Evolutionary conservation across 2,113 vertebrate species (phyloP), one percentile per base, ranked within the genome.

Genomic region (Tonatia bakeri): DNA sequence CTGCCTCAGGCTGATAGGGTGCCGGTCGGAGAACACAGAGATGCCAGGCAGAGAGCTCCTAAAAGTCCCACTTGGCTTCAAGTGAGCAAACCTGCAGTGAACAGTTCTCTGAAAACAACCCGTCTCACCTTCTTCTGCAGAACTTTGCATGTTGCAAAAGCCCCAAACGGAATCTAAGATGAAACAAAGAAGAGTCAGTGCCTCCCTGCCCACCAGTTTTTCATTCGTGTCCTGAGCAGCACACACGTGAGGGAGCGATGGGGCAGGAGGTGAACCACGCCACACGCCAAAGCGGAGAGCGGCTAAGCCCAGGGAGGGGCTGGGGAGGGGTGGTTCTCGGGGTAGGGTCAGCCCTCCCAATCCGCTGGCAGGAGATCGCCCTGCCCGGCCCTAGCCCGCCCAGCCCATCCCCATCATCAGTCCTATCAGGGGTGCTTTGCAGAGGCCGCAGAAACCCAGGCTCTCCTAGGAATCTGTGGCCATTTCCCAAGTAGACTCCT

Each of bases 81-180:
- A 47, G 91, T 17, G 28, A 45, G 59, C 16, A 70, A 40, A 80
- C 17, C 1, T 0, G 36, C 54, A 79, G 82, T 0, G 38, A 82
- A 70, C 4, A 7, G 26, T 7, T 50, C 31, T 84, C 4, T 56
- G 59, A 52, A 84, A 43, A 87, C 11, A 45, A 22, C 31, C 1
- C 24, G 1, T 15, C 96, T 98, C 96, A 99, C 99, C 99, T 99
- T 99, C 97, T 99, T 99, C 90, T 99, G 99, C 8, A 99, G 98
- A 94, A 99, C 99, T 96, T 99, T 99, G 95, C 99, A 99, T 7
- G 99, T 99, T 64, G 99, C 99, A 97, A 99, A 99, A 79, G 95
- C 99, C 96, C 98, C 98, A 4, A 99, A 98, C 3, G 99, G 99
- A 97, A 99, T 98, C 99, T 99, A 97, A 54, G 93, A 95, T 9